These are phyloP conservation scores for Actinia tenebrosa DNA, from an alignment of 64 coral and sea anemone genomes.

Conservation along the genomic window DNA sequence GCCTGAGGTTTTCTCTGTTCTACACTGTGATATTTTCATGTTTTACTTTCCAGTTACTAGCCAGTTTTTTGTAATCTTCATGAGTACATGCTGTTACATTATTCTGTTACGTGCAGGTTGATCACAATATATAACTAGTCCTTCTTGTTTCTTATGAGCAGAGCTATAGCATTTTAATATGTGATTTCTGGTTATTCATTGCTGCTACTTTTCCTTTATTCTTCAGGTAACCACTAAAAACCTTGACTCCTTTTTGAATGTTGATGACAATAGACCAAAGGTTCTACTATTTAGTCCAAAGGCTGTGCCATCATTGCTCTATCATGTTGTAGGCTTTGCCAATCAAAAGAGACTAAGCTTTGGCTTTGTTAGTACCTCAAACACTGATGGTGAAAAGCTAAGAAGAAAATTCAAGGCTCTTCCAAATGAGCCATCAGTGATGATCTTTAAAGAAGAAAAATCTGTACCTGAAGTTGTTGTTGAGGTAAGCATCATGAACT, in stretches of 20 bases:
- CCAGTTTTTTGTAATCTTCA: slow-evolving; percentile 83
- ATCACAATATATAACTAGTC: too few species aligned
- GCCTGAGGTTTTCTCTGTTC: not conserved
- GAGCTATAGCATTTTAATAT: too few species aligned
- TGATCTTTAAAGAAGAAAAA: slow-evolving; percentile 90
- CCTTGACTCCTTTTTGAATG: slow-evolving; percentile 55
- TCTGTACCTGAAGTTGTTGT: slow-evolving; percentile 77
- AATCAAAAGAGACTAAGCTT: slow-evolving; percentile 50
- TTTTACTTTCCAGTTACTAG: slow-evolving; percentile 77
- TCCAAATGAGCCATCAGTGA: slow-evolving; percentile 55
- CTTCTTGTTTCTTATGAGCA: not conserved
- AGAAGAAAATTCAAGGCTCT: slow-evolving; percentile 44
- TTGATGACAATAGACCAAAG: slow-evolving; percentile 74
- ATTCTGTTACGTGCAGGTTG: too few species aligned
- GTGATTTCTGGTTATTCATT: not conserved
- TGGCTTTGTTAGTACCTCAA: slow-evolving; percentile 59
- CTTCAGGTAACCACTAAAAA: slow-evolving; percentile 53
- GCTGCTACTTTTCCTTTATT: not conserved
- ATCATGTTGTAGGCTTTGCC: slow-evolving; percentile 73
- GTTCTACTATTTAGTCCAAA: slow-evolving; percentile 75
- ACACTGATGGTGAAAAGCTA: slow-evolving; percentile 51
- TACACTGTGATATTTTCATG: not conserved
- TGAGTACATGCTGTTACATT: too few species aligned
- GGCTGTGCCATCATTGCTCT: slow-evolving; percentile 53
- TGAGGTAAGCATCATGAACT: slow-evolving; percentile 29